Percentiles rank a stretch among this genome's conserved stretches.
Evolutionary conservation across 1,140 invertebrate species (phyloP).

Genomic region (Caerostris extrusa): DNA sequence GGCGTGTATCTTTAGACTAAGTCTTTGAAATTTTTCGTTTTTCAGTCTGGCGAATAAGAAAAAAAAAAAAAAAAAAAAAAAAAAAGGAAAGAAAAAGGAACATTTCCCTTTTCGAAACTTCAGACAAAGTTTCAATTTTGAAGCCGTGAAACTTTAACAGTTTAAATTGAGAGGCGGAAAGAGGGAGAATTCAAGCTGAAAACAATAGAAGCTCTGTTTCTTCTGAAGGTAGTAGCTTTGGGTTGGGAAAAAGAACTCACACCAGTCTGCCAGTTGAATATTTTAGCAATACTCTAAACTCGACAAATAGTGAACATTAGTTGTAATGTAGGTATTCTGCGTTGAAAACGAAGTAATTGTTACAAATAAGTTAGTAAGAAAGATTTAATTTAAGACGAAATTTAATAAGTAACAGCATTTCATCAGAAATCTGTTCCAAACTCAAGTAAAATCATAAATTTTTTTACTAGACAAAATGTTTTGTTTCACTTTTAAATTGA

Average conservation of each 20-base stretch:
- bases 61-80: not conserved
- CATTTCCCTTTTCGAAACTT: not conserved
- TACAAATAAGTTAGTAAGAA: too few species aligned
- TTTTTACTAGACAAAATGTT: too few species aligned
- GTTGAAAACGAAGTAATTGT: too few species aligned
- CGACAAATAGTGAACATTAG: too few species aligned
- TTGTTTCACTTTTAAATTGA: too few species aligned
- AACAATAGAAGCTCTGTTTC: slow-evolving; percentile 30
- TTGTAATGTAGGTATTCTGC: too few species aligned
- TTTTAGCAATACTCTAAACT: not conserved
- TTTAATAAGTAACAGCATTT: too few species aligned
- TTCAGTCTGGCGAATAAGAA: not conserved
- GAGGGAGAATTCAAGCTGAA: slow-evolving; percentile 8
- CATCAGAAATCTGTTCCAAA: too few species aligned
- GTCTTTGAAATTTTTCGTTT: slow-evolving; percentile 1
- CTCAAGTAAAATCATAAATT: too few species aligned
- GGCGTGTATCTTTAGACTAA: not conserved
- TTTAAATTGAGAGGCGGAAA: slow-evolving; percentile 21
- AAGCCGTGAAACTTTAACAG: slow-evolving; percentile 16
- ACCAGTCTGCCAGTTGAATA: not conserved
- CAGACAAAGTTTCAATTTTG: slow-evolving; percentile 15
- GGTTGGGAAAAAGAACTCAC: not conserved
- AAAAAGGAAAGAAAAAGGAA: not conserved
- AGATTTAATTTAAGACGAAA: too few species aligned
- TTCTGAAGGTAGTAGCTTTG: not conserved